Conservation (phyloP, 64 coral and sea anemone genomes). For the Pocillopora damicornis region DNA sequence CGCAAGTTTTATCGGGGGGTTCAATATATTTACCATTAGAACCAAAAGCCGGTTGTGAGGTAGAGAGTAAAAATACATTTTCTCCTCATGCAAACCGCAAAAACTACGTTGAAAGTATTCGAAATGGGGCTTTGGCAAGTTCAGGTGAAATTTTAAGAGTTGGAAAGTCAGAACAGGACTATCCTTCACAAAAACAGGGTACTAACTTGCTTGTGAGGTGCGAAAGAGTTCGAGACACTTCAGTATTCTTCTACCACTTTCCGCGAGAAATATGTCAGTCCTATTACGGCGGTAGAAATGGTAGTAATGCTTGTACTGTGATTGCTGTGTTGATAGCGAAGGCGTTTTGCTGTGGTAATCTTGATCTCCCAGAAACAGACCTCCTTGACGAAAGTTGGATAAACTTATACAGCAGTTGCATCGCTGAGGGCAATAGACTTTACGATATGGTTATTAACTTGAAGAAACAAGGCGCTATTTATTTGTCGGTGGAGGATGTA, state of each 20-base stretch:
- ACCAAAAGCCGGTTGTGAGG: neutral
- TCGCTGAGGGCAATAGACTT: slow-evolving; percentile 45
- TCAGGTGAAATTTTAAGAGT: neutral
- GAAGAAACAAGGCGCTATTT: slow-evolving; percentile 43
- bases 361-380: neutral
- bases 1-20: neutral
- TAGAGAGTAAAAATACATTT: neutral
- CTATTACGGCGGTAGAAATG: slow-evolving; percentile 59
- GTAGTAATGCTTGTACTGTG: slow-evolving; percentile 63
- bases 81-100: neutral
- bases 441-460: slow-evolving; percentile 48
- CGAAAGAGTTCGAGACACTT: slow-evolving; percentile 23
- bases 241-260: slow-evolving; percentile 52
- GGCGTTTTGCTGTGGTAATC: slow-evolving; percentile 20
- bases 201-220: slow-evolving; percentile 34
- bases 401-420: slow-evolving; percentile 41
- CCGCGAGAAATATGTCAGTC: slow-evolving; percentile 60
- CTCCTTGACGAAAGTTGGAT: slow-evolving; percentile 31
- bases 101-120: neutral
- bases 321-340: slow-evolving; percentile 61
- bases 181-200: slow-evolving; percentile 1
- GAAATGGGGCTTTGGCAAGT: neutral
- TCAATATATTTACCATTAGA: neutral
- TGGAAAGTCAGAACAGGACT: neutral
- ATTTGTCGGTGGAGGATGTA: slow-evolving; percentile 59